Percentiles rank a stretch among this genome's conserved stretches.
phyloP scores from a whole-genome alignment of 2,113 vertebrate genomes.

The Thamnophis sirtalis region DNA sequence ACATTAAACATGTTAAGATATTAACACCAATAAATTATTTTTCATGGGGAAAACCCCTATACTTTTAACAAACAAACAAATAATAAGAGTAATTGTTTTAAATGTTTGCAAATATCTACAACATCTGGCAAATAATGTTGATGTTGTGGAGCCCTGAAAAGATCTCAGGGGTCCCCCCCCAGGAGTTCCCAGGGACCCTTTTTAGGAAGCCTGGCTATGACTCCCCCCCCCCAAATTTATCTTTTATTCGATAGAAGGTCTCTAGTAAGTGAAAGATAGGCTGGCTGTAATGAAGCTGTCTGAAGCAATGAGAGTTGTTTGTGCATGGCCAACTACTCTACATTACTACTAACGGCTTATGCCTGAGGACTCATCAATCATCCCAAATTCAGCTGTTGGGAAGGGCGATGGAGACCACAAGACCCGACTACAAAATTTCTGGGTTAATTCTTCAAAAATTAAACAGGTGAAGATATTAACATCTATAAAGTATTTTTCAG shows the following conservation, averaged over 20 bases:
- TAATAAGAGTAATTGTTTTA: background rate
- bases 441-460: slow-evolving; percentile 21
- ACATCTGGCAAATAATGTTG: background rate
- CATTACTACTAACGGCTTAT: slow-evolving; percentile 56
- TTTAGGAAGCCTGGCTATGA: background rate
- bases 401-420: slow-evolving; percentile 18
- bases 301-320: slow-evolving; percentile 44
- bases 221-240: too few species aligned
- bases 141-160: background rate
- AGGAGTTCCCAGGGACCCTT: too few species aligned
- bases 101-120: background rate
- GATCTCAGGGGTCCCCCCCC: background rate
- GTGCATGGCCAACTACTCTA: slow-evolving; percentile 56
- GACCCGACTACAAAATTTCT: slow-evolving; percentile 36
- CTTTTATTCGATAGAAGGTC: slow-evolving; percentile 56
- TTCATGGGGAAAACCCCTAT: background rate
- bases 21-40: background rate
- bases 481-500: too few species aligned
- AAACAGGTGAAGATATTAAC: too few species aligned
- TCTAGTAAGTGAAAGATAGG: slow-evolving; percentile 61
- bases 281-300: slow-evolving; percentile 69
- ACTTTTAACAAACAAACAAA: background rate
- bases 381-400: slow-evolving; percentile 49
- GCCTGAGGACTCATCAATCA: slow-evolving; percentile 62
- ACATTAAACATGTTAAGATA: background rate